Evolutionary conservation across 2,797 vertebrate species (phyloP), one percentile per base, ranked within the genome.

Genomic region (Aselliscus stoliczkanus): DNA sequence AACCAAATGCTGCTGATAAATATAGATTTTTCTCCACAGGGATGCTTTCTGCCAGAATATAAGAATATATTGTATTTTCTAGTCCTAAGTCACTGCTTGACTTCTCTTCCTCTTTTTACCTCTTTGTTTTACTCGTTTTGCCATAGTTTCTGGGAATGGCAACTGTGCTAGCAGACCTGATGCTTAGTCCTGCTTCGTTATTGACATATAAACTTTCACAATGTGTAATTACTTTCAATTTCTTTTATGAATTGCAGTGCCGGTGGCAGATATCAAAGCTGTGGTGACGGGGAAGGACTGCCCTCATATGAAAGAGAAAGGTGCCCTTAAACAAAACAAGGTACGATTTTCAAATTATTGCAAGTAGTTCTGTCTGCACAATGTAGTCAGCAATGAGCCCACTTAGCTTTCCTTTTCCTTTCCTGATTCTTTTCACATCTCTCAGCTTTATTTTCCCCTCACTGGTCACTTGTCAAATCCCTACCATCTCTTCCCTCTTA

Each of bases 301-400:
- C 98, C 99, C 99, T 97, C 99, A 99, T 97, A 99, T 99, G 99
- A 99, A 99, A 98, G 99, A 99, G 98, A 99, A 99, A 98, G 99
- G 99, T 98, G 99, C 99, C 97, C 99, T 99, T 97, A 99, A 99
- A 99, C 99, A 99, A 98, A 99, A 99, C 98, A 99, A 99, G 99
- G 99, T 99, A 98, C 62, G 89, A 37, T 90, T 98, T 96, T 97
- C 77, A 72, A 44, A 60, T 95, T n/a, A 42, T 21, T 67, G 42
- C 50, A 18, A 69, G 12, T 37, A 42, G 29, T 31, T 86, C 25
- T 73, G 5, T 73, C 73, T 42, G 37, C 34, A n/a, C 75, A 17
- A 0, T 4, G 17, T 25, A 8, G 27, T 47, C 14, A 54, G 67
- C 12, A 0, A 1, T 23, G 67, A 18, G 21, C 37, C 42, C 50